Evolutionary conservation across 1,140 invertebrate species (phyloP).

Genomic region (Cylas formicarius): DNA sequence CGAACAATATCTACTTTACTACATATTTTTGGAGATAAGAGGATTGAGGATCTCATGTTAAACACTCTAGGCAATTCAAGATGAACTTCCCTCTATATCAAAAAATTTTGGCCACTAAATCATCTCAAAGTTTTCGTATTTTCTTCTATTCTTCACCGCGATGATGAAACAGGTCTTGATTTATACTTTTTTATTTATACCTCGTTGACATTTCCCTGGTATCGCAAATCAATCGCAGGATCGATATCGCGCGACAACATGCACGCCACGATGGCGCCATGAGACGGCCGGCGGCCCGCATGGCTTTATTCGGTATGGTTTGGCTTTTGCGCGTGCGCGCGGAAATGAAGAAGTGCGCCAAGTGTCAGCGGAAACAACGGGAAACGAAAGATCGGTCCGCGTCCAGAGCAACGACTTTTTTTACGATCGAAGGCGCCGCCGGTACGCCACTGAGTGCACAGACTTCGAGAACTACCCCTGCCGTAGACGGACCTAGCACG

Average conservation of each 20-base stretch:
- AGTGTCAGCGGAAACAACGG: slow-evolving; percentile 45
- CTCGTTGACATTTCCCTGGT: too few relatives aligned
- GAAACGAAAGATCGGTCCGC: slow-evolving; percentile 29
- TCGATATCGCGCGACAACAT: slow-evolving; percentile 16
- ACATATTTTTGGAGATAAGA: too few relatives aligned
- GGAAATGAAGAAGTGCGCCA: slow-evolving; percentile 63
- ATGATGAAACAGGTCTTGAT: too few relatives aligned
- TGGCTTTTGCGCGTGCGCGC: slow-evolving; percentile 70
- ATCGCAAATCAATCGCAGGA: too few relatives aligned
- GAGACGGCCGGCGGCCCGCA: slow-evolving; percentile 39
- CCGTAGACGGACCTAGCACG: slow-evolving; percentile 41
- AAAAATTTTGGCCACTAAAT: too few relatives aligned
- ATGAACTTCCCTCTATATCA: too few relatives aligned
- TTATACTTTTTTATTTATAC: too few relatives aligned
- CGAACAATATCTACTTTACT: too few relatives aligned
- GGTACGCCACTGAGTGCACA: slow-evolving; percentile 7
- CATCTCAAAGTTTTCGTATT: too few relatives aligned
- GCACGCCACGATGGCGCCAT: slow-evolving; percentile 25
- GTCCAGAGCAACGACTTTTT: slow-evolving; percentile 44
- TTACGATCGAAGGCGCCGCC: slow-evolving; percentile 48
- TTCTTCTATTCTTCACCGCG: too few relatives aligned
- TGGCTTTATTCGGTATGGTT: slow-evolving; percentile 80
- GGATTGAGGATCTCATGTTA: too few relatives aligned
- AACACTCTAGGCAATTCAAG: too few relatives aligned
- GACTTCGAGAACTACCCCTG: slow-evolving; percentile 18